Percentiles rank a stretch among this genome's conserved stretches.
Conservation (phyloP, 2,113 vertebrate genomes). For the Apteryx mantelli region DNA sequence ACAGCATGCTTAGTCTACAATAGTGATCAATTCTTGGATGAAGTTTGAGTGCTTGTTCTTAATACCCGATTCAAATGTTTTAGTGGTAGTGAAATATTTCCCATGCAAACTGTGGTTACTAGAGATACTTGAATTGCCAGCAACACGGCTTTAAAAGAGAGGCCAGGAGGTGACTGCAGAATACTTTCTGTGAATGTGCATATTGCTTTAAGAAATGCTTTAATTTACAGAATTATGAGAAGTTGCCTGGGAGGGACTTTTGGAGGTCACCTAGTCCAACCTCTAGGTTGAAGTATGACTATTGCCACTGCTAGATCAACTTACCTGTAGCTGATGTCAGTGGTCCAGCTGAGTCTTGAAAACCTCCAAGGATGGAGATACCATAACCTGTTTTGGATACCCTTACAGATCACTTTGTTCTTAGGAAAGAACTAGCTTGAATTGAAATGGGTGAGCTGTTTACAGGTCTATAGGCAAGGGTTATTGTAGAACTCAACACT, state of each 20-base stretch:
- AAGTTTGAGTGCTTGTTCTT: background rate
- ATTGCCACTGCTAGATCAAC: background rate
- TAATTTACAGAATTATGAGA: background rate
- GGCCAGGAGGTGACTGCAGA: background rate
- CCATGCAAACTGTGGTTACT: background rate
- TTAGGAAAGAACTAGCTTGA: background rate
- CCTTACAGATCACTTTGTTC: background rate
- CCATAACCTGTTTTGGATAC: background rate
- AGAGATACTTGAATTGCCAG: background rate
- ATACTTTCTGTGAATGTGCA: background rate
- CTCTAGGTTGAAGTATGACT: background rate
- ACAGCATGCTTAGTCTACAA: background rate
- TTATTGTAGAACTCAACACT: background rate
- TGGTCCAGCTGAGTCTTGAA: background rate
- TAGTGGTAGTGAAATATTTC: background rate
- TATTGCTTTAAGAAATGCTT: background rate
- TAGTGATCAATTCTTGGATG: background rate
- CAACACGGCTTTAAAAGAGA: background rate
- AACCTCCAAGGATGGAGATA: background rate
- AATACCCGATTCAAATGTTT: background rate
- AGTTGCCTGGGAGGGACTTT: background rate
- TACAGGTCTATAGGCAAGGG: background rate
- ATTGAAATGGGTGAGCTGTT: background rate
- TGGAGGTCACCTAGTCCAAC: background rate
- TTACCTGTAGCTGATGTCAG: background rate